Conservation (phyloP, 2,113 vertebrate genomes). For the Chamaetylas fuelleborni region DNA sequence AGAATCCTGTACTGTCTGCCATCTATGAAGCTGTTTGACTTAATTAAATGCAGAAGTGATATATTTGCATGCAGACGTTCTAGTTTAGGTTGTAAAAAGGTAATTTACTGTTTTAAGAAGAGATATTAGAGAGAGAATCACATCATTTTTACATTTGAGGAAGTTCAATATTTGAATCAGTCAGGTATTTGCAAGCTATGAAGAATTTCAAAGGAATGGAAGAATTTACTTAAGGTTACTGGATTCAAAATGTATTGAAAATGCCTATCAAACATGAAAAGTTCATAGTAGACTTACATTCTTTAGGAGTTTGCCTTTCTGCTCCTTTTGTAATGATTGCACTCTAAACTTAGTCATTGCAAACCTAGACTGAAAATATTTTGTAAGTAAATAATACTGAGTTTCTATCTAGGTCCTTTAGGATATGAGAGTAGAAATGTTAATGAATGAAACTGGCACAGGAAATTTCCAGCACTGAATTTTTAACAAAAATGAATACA, state of each 20-base stretch:
- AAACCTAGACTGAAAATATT: neutral
- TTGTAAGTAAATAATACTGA: neutral
- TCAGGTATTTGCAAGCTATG: neutral
- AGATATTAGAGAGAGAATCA: neutral
- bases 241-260: neutral
- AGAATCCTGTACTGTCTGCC: neutral
- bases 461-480: neutral
- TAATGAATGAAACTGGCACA: neutral
- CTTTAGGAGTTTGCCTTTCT: neutral
- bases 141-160: neutral
- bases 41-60: neutral
- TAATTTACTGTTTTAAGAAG: neutral
- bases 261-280: neutral
- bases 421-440: neutral
- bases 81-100: neutral
- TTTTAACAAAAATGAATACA: neutral
- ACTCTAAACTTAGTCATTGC: neutral
- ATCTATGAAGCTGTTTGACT: neutral
- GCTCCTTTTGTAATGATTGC: neutral
- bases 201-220: neutral
- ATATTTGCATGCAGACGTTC: neutral
- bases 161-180: neutral
- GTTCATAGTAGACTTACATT: neutral
- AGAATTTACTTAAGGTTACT: neutral
- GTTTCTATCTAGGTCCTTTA: neutral